A percentile compares a stretch with the other conserved stretches of the same genome.
phyloP scores from a whole-genome alignment of 2,113 vertebrate genomes.

The Corythoichthys haematopterus region DNA sequence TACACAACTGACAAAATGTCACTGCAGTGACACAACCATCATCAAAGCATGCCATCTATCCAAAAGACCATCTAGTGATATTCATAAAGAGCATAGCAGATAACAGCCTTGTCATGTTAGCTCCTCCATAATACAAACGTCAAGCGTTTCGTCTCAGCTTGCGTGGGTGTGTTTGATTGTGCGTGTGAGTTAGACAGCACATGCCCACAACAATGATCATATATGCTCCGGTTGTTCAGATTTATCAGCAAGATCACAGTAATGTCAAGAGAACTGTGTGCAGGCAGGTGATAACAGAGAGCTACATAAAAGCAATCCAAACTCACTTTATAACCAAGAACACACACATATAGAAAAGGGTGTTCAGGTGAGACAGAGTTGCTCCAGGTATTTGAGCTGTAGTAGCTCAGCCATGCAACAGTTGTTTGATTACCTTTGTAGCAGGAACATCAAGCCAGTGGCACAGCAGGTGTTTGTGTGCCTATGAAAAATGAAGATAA shows the following conservation, averaged over 20 bases:
- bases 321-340: not conserved
- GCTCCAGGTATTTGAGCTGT: conserved; percentile 54
- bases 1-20: conserved; percentile 67
- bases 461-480: conserved; percentile 37
- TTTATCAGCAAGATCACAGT: conserved; percentile 64
- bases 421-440: conserved; percentile 61
- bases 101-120: conserved; percentile 69
- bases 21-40: conserved; percentile 54
- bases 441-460: conserved; percentile 44
- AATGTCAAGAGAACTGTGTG: conserved; percentile 58
- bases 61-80: conserved; percentile 69
- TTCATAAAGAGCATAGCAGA: conserved; percentile 71
- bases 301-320: conserved; percentile 4
- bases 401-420: conserved; percentile 58
- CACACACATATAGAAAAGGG: not conserved
- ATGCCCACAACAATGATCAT: conserved; percentile 49
- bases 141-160: conserved; percentile 56
- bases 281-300: conserved; percentile 46
- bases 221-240: conserved; percentile 63
- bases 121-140: conserved; percentile 60
- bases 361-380: conserved; percentile 50
- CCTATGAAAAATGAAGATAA: not conserved
- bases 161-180: not conserved
- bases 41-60: conserved; percentile 65
- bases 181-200: conserved; percentile 6